Percentiles rank a stretch among this genome's conserved stretches.
phyloP scores from a whole-genome alignment of 1,140 invertebrate genomes.

The Nylanderia fulva region DNA sequence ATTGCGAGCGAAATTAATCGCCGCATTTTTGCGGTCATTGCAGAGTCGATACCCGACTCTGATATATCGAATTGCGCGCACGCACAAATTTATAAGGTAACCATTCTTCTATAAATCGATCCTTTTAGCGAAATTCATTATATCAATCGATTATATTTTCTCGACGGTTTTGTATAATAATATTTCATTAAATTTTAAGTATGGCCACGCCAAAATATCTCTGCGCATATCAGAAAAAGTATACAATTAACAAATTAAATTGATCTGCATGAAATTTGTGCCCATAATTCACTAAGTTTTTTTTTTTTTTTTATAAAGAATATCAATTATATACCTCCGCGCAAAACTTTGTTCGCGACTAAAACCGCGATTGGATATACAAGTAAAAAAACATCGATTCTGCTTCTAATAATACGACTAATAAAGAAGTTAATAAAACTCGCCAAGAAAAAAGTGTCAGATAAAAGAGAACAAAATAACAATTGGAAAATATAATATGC shows the following conservation, averaged over 20 bases:
- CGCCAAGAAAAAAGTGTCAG: background rate
- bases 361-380: too few species aligned
- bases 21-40: conserved; percentile 13
- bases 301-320: background rate
- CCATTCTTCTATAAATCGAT: background rate
- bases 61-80: background rate
- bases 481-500: conserved; percentile 33
- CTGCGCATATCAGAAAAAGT: background rate
- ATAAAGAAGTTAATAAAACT: background rate
- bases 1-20: conserved; percentile 29
- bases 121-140: conserved; percentile 1
- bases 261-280: background rate
- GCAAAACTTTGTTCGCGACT: background rate
- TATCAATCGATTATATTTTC: background rate
- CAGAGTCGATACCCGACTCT: background rate
- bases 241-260: background rate
- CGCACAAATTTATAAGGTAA: background rate
- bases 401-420: background rate
- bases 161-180: conserved; percentile 11
- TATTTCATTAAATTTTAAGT: conserved; percentile 8
- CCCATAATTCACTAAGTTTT: background rate
- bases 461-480: background rate
- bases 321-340: background rate
- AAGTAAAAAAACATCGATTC: background rate
- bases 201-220: background rate